Evolutionary conservation across 2,888 invertebrate genomes (phyloP), one percentile per base, ranked within the genome.

Genomic region (Harpalus rubripes): DNA sequence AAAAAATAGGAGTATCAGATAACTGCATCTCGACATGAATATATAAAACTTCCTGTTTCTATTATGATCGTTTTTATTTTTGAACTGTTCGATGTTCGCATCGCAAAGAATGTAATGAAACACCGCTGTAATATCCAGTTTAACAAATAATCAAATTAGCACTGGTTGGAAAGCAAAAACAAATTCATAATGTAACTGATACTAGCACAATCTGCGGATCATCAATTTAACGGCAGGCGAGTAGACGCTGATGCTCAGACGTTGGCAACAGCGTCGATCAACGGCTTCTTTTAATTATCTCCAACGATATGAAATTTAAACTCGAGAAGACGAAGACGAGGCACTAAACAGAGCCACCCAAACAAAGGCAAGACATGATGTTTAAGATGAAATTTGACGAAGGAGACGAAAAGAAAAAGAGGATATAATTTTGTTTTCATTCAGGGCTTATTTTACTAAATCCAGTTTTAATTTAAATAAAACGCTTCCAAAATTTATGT

Each of bases 231-330:
- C 68, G 68, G 68, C 68, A 68, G 39, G 68, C 68, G 22, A 22
- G 63, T 63, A 26, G 8, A 26, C 18, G 22, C 26, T 39, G 32
- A n/a, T 39, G 68, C 32, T 39, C 26, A 18, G 22, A 63, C 22
- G 44, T 12, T 52, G 22, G 63, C 59, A 63, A 22, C 63, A 8
- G 39, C 68, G 68, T 68, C 68, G 68, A 68, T 68, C 68, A 76
- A 76, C 76, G 81, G 81, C 81, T 81, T 81, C 81, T 81, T 81
- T 81, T 81, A 81, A 81, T 81, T 81, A 81, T 65, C 52, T 26
- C 10, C 41, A 68, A 81, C 81, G 65, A 65, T 63, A 81, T 81
- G 81, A 81, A 81, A 81, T 65, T 81, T 81, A 65, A 81, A 63
- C 81, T 63, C 44, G 63, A 61, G 22, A 63, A 18, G 63, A 63